Conservation (phyloP, 2,888 invertebrate genomes). For the Blera fallax region DNA sequence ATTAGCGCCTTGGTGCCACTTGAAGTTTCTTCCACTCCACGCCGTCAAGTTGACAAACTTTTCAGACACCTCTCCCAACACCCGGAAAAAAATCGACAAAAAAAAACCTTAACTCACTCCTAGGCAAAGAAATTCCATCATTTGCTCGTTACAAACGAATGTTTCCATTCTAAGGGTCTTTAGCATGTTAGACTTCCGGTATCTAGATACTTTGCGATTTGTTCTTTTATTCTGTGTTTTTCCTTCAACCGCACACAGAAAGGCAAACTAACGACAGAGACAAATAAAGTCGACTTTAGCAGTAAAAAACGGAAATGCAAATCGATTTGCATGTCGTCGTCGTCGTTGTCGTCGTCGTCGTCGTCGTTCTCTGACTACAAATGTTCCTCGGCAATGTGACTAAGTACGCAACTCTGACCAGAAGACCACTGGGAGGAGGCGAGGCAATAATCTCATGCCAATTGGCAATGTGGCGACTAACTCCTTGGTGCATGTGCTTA, state of each 20-base stretch:
- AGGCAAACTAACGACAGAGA: constrained; percentile 26
- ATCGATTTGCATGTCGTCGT: constrained; percentile 66
- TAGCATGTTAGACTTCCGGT: constrained; percentile 64
- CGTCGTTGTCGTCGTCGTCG: constrained; percentile 6
- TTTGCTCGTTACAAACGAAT: constrained; percentile 30
- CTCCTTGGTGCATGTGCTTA: constrained; percentile 30
- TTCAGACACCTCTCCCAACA: constrained; percentile 41
- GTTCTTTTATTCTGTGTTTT: background rate
- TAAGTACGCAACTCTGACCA: constrained; percentile 48
- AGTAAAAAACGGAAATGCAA: constrained; percentile 68
- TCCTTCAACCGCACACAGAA: background rate
- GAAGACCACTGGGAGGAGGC: constrained; percentile 17
- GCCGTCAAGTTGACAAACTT: constrained; percentile 26
- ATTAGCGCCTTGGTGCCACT: constrained; percentile 35
- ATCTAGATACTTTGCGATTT: constrained; percentile 36
- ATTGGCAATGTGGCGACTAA: constrained; percentile 7
- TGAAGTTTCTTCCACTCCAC: background rate
- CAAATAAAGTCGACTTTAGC: constrained; percentile 50
- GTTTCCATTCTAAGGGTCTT: constrained; percentile 50
- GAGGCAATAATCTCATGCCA: constrained; percentile 20
- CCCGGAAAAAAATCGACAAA: background rate
- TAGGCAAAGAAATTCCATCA: constrained; percentile 36
- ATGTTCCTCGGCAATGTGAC: constrained; percentile 49
- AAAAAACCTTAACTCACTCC: background rate
- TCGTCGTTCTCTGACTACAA: constrained; percentile 59